Evolutionary conservation across 2,888 invertebrate genomes (phyloP), one percentile per base, ranked within the genome.

Genomic region (Nephrocerus scutellatus): DNA sequence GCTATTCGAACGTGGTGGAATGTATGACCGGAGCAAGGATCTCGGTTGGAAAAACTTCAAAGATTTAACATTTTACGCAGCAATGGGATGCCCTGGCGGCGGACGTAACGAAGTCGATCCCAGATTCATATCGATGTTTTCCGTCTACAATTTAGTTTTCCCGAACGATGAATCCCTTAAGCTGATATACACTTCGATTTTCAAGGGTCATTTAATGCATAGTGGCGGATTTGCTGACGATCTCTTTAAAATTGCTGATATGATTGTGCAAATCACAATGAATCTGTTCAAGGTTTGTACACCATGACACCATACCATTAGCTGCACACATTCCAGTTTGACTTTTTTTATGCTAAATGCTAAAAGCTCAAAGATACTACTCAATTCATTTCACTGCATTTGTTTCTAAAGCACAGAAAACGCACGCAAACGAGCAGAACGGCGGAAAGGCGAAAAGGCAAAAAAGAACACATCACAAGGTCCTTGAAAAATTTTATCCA

Each of bases 91-190:
- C 53, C 83, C 90, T 13, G 91, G 90, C 2, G 91, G 91, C 10
- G 90, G 91, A 1, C 76, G 90, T 49, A 91, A 90, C 59, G 86
- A 85, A 55, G 86, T 92, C 10, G 92, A 93, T 66, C 84, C 88
- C 0, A 76, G 93, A 44, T 95, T 93, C 61, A 77, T 92, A 54
- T 91, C 92, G 0, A 82, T 88, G 77, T 93, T 92, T 71, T 81
- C 84, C 1, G 80, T 84, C 2, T 86, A 84, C 68, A 91, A 91
- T 66, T 79, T 93, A 49, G 79, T 83, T 8, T 86, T 88, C 62
- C 92, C 92, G 0, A 75, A 82, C 0, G 82, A 85, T 41, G 72
- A 70, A 24, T 88, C 90, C 0, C 70, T 93, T 5, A 74, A 75
- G 26, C 84, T 83, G 52, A 89, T 93, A 55, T 93, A 90, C 66